Evolutionary conservation across 2,888 invertebrate genomes (phyloP), one percentile per base, ranked within the genome.

Genomic region (Nasonia oneida): DNA sequence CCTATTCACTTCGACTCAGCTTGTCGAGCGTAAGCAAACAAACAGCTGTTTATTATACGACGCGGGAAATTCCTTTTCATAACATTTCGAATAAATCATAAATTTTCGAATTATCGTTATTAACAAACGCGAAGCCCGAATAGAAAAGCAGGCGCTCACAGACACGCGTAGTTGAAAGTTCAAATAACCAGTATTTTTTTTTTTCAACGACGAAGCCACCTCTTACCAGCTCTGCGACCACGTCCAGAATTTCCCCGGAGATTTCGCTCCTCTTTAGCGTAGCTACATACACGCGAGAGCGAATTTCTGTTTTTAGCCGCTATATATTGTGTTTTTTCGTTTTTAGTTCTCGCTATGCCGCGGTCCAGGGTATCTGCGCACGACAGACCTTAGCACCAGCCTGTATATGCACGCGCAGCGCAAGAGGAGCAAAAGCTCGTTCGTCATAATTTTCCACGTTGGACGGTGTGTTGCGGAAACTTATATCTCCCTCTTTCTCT

Each of bases 371-470:
- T 75, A 67, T 76, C 50, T 39, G 82, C 67, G 64, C 10, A 39
- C 42, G 71, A 81, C 78, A 61, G 71, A 73, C 50, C 37, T 53
- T 79, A 64, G 64, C 33, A 3, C n/a, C 64, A n/a, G 3, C 29
- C 29, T 1, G 67, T 33, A 10, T 33, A 8, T 33, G 37, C 0
- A 29, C 23, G 79, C 50, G 76, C 67, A 77, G 79, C 61, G 80
- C 76, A 83, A 76, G 81, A 84, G 79, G 4, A 18, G 78, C 50
- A 18, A 80, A 82, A 81, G 70, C 87, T 88, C 82, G 87, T 90
- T 84, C 87, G 88, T 90, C 90, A 90, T 90, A 90, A 90, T 90
- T 89, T 89, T 87, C 86, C 86, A 76, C 80, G 74, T 82, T 70
- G 84, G 87, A 70, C 78, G 33, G 47, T 33, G 10, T 37, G 10